Conservation (phyloP, 2,888 invertebrate genomes). For the Drosophila paramelanica region DNA sequence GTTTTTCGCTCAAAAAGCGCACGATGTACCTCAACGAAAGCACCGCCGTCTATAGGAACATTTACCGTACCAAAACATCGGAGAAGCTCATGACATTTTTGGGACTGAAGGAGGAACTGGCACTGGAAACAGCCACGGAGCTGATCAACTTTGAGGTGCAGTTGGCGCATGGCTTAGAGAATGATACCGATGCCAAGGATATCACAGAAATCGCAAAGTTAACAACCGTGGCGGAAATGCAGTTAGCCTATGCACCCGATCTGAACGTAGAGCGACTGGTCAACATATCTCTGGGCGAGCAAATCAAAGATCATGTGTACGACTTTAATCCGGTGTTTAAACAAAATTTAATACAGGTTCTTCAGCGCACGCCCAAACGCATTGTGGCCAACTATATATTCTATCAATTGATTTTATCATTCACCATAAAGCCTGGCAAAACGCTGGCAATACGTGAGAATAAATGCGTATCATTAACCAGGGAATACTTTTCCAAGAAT, state of each 20-base stretch:
- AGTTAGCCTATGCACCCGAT: conserved; percentile 58
- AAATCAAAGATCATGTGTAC: conserved; percentile 62
- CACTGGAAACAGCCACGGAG: conserved; percentile 63
- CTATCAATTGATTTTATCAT: conserved; percentile 68
- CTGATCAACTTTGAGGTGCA: conserved; percentile 77
- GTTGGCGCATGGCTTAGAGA: conserved; percentile 74
- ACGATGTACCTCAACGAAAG: conserved; percentile 64
- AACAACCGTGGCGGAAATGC: conserved; percentile 60
- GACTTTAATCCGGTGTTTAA: conserved; percentile 66
- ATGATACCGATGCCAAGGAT: conserved; percentile 49
- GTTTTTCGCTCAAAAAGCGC: conserved; percentile 57
- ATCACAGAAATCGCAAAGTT: conserved; percentile 45
- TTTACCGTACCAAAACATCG: conserved; percentile 36
- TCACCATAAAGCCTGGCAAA: conserved; percentile 50
- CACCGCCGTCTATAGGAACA: conserved; percentile 29
- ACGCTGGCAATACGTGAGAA: conserved; percentile 35
- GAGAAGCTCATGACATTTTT: conserved; percentile 56
- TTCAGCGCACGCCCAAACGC: conserved; percentile 53
- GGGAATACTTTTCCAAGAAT: conserved; percentile 75
- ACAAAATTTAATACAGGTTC: conserved; percentile 64
- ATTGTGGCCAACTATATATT: conserved; percentile 82
- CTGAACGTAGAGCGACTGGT: conserved; percentile 71
- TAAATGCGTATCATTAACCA: conserved; percentile 64
- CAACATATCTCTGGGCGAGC: conserved; percentile 62
- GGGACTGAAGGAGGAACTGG: conserved; percentile 47